Base-by-base conservation (phyloP, 2,113 vertebrate genomes). In the Cheirogaleus medius region DNA sequence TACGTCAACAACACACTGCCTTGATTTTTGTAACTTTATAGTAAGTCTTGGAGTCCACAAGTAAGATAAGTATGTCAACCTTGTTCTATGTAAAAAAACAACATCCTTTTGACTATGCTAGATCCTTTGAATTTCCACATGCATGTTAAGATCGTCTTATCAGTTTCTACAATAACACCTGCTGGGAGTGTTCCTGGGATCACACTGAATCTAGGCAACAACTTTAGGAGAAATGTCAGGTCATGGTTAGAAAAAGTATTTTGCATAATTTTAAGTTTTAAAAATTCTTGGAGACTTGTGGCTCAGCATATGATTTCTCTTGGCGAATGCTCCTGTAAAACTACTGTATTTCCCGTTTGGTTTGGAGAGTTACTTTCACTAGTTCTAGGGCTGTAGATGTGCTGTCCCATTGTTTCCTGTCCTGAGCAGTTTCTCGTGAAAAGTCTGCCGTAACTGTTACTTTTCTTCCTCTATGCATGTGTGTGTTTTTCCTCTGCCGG, bases 391-490 rank as follows among this genome's bases (percentile, higher is more conserved):
- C 23, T 39, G 39, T 15, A 12, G 32, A 1, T 1, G 1, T 6
- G 11, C 9, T 5, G 0, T 23, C 21, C 42, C 37, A 6, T 34
- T 47, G 6, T 37, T 8, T 5, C 32, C 81, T 3, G 47, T 1
- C 12, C 32, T 32, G 34, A 42, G 25, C 0, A 21, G 8, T 10
- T 58, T 39, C 6, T 47, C n/a, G 2, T 17, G 4, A 37, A 58
- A 76, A 34, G 8, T 42, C 37, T 81, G 1, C 42, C 63, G n/a
- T n/a, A 44, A 14, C 8, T 42, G 17, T 17, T 10, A 29, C 6
- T 37, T 6, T 6, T 42, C 64, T 32, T n/a, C 13, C 42, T n/a
- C 34, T 34, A 2, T 3, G 32, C 0, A 3, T 3, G 1, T 10
- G 2, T 29, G n/a, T 20, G 27, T 77, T 87, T 85, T 85, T 12